Conservation (phyloP, 2,113 vertebrate genomes). For the Typhlomys cinereus region DNA sequence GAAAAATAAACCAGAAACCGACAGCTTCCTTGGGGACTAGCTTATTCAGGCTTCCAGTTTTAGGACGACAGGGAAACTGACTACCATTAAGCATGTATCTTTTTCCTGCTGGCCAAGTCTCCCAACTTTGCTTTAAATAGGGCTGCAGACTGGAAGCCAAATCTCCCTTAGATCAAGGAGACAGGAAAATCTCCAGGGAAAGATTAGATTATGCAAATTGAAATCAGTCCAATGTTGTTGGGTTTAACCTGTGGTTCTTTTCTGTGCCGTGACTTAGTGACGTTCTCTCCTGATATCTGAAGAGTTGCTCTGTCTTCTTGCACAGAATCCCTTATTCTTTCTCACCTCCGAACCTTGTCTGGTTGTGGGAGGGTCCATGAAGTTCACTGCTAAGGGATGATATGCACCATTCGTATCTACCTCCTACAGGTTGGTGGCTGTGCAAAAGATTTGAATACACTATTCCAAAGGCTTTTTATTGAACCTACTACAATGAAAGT, state of each 20-base stretch:
- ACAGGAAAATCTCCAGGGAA: no score
- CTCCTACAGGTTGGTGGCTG: background rate
- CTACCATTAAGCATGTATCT: rapidly evolving
- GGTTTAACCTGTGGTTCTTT: background rate
- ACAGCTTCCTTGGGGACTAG: background rate
- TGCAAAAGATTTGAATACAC: background rate
- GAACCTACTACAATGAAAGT: no score
- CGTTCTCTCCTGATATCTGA: background rate
- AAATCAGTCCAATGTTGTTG: background rate
- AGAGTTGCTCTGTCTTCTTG: background rate
- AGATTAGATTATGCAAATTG: background rate
- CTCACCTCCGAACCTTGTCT: no score
- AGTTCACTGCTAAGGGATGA: background rate
- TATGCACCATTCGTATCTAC: rapidly evolving
- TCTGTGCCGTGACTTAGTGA: background rate
- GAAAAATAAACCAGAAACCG: background rate
- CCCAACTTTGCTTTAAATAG: background rate
- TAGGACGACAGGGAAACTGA: background rate
- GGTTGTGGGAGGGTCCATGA: background rate
- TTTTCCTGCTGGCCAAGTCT: rapidly evolving
- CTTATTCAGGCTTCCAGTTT: background rate
- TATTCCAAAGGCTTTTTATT: background rate
- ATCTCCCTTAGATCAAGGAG: background rate
- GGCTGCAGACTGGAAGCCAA: background rate
- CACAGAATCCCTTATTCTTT: rapidly evolving